phyloP scores from a whole-genome alignment of 2,797 vertebrate species.

The Sylvilagus floridanus region DNA sequence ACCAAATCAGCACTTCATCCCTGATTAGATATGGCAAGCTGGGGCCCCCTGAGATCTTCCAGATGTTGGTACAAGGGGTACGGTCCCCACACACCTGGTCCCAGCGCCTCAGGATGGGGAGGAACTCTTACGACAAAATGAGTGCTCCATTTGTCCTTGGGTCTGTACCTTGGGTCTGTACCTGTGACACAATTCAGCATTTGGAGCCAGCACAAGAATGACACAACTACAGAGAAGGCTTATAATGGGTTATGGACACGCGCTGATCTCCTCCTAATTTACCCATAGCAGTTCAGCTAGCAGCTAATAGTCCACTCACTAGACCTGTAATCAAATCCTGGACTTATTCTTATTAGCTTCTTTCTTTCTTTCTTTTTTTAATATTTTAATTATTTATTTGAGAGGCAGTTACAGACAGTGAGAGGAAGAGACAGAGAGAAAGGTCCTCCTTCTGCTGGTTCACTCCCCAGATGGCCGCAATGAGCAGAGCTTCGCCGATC shows the following conservation, averaged over 20 bases:
- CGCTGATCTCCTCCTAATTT: background rate
- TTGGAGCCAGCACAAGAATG: background rate
- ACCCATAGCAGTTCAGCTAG: rapidly evolving
- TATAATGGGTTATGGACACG: background rate
- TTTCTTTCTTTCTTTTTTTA: background rate
- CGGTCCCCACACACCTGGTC: background rate
- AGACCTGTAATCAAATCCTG: background rate
- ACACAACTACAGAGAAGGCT: background rate
- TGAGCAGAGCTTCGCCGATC: no score
- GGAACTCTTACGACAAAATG: background rate
- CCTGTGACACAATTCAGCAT: background rate
- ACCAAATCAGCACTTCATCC: background rate
- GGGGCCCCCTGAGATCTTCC: background rate
- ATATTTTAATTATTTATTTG: no score
- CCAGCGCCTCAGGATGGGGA: background rate
- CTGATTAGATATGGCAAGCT: background rate
- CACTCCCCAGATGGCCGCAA: no score
- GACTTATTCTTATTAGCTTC: background rate
- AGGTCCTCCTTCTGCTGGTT: no score
- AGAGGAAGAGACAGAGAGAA: no score
- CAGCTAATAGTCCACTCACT: background rate
- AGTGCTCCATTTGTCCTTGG: background rate
- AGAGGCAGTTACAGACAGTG: no score
- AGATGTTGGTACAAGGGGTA: background rate
- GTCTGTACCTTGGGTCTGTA: no score